Evolutionary conservation across 1,140 invertebrate genomes (phyloP).

Genomic region (Ostrea edulis): DNA sequence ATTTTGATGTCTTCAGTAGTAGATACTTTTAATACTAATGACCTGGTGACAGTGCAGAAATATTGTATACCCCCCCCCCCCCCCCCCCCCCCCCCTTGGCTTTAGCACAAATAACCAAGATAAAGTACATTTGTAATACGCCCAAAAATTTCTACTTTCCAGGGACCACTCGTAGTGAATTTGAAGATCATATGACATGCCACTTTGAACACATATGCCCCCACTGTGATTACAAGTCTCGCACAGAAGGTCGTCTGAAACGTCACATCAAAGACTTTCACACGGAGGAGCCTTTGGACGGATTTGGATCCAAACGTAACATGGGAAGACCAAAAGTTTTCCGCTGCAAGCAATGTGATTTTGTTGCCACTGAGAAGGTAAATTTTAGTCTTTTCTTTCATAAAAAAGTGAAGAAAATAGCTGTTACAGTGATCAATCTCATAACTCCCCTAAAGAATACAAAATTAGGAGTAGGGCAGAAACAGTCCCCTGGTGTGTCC

Average conservation of each 20-base stretch:
- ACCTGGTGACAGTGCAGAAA: no score
- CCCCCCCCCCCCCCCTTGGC: no score
- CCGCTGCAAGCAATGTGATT: conserved; percentile 95
- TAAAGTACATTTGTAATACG: not conserved
- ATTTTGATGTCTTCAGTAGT: no score
- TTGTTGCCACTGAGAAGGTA: conserved; percentile 89
- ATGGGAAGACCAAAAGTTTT: conserved; percentile 85
- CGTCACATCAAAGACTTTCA: conserved; percentile 83
- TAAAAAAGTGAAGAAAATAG: no score
- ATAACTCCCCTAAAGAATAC: no score
- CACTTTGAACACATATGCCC: conserved; percentile 80
- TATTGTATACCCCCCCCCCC: no score
- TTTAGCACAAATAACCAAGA: not conserved
- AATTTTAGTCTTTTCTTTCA: not conserved
- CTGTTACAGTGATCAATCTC: no score
- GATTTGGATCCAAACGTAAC: conserved; percentile 84
- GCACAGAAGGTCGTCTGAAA: conserved; percentile 82
- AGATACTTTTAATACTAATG: no score
- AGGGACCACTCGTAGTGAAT: conserved; percentile 71
- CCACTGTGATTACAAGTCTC: conserved; percentile 83
- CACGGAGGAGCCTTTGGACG: conserved; percentile 85
- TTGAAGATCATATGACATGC: conserved; percentile 81
- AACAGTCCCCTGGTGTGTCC: no score
- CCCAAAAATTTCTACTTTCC: conserved; percentile 43
- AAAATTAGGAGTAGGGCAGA: no score